Conservation (phyloP, 2,888 invertebrate species). For the Copidosoma aretas region DNA sequence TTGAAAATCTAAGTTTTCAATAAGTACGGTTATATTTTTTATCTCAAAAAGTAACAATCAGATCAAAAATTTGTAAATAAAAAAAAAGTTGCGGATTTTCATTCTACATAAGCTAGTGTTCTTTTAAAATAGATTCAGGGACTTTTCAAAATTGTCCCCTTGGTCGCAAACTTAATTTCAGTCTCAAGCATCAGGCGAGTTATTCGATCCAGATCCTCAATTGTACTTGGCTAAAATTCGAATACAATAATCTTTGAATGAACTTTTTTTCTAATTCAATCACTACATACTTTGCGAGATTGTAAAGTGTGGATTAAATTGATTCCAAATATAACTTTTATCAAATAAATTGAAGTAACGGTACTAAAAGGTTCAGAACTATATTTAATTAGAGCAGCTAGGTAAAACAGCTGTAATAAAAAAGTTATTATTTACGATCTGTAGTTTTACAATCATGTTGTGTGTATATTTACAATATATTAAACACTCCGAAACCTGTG, state of each 20-base stretch:
- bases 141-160: too few species aligned
- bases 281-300: not conserved
- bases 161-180: too few species aligned
- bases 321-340: slow-evolving; percentile 15
- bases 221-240: too few species aligned
- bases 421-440: slow-evolving; percentile 35
- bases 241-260: not conserved
- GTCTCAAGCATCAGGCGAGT: too few species aligned
- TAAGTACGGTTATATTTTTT: too few species aligned
- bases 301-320: not conserved
- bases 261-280: not conserved
- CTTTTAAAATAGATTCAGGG: too few species aligned
- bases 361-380: slow-evolving; percentile 28
- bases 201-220: too few species aligned
- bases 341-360: slow-evolving; percentile 23
- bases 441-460: slow-evolving; percentile 34
- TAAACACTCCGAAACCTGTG: slow-evolving; percentile 16
- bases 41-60: too few species aligned
- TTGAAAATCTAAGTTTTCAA: too few species aligned
- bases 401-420: slow-evolving; percentile 20
- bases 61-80: too few species aligned
- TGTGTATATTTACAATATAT: slow-evolving; percentile 39
- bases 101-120: too few species aligned
- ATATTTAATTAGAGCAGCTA: slow-evolving; percentile 23
- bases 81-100: too few species aligned